Percentiles rank a stretch among this genome's conserved stretches.
Conservation (phyloP, 2,113 vertebrate species). For the Polyodon spathula region DNA sequence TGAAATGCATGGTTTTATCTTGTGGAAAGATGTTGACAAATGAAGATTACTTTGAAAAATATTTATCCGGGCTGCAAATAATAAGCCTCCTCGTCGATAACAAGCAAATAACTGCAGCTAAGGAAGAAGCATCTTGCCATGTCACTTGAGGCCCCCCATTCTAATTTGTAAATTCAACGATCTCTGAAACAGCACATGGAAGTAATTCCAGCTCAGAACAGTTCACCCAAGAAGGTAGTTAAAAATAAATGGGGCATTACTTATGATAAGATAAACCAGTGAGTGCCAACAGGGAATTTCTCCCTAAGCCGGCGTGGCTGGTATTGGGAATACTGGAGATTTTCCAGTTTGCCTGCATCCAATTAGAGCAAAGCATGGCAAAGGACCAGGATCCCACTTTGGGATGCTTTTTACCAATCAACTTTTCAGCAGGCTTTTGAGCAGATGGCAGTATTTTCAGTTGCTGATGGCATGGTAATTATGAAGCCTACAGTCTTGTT, state of each 20-base stretch:
- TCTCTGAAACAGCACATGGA: conserved; percentile 53
- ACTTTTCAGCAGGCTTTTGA: too few relatives aligned
- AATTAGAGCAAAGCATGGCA: conserved; percentile 30
- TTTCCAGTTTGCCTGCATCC: conserved; percentile 21
- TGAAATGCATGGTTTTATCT: too few relatives aligned
- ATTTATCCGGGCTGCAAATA: too few relatives aligned
- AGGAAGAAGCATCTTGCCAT: conserved; percentile 44
- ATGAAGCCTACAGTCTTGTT: too few relatives aligned
- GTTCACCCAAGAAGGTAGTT: conserved; percentile 37
- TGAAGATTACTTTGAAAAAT: too few relatives aligned
- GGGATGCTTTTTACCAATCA: too few relatives aligned
- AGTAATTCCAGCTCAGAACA: conserved; percentile 46
- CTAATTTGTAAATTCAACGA: conserved; percentile 39
- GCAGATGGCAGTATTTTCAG: too few relatives aligned
- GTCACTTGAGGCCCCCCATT: not conserved
- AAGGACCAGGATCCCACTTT: too few relatives aligned
- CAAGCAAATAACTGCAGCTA: conserved; percentile 24
- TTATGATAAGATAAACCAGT: conserved; percentile 33
- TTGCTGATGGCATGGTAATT: too few relatives aligned
- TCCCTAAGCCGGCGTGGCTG: conserved; percentile 27
- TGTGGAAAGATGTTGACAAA: too few relatives aligned
- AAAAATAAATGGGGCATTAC: conserved; percentile 42
- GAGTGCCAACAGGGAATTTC: not conserved
- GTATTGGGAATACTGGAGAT: conserved; percentile 18
- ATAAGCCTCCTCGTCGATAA: too few relatives aligned